phyloP scores from a whole-genome alignment of 2,797 vertebrate genomes.

The Myotis myotis region DNA sequence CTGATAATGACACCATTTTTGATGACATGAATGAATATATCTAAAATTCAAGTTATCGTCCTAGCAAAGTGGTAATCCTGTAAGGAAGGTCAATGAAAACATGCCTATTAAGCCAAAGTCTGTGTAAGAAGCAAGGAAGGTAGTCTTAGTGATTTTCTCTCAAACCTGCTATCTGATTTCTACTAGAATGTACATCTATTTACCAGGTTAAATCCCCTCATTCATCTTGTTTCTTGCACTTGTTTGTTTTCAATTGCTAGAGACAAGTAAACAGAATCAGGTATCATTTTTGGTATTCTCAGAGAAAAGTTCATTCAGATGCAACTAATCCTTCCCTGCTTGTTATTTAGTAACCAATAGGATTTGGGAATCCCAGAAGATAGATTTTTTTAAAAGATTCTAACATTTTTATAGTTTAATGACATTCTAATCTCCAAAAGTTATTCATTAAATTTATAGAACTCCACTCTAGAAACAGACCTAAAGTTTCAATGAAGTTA shows the following conservation, averaged over 20 bases:
- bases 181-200: constrained; percentile 71
- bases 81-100: constrained; percentile 77
- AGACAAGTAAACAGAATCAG: constrained; percentile 64
- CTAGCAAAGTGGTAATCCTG: constrained; percentile 72
- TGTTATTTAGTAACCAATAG: constrained; percentile 76
- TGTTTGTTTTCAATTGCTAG: constrained; percentile 72
- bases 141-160: constrained; percentile 61
- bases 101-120: constrained; percentile 67
- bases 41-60: constrained; percentile 78
- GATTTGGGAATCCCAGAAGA: constrained; percentile 71
- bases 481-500: constrained; percentile 72
- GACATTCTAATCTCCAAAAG: constrained; percentile 25
- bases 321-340: constrained; percentile 74
- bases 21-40: constrained; percentile 77
- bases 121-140: constrained; percentile 56
- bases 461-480: constrained; percentile 33
- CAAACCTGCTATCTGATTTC: constrained; percentile 71
- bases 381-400: constrained; percentile 61
- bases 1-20: constrained; percentile 71
- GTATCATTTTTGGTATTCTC: constrained; percentile 64
- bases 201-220: constrained; percentile 69
- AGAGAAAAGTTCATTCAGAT: constrained; percentile 71
- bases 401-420: constrained; percentile 69
- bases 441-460: constrained; percentile 70
- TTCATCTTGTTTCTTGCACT: constrained; percentile 60